Base-by-base conservation (phyloP, 2,113 vertebrate genomes). In the Microtus ochrogaster region DNA sequence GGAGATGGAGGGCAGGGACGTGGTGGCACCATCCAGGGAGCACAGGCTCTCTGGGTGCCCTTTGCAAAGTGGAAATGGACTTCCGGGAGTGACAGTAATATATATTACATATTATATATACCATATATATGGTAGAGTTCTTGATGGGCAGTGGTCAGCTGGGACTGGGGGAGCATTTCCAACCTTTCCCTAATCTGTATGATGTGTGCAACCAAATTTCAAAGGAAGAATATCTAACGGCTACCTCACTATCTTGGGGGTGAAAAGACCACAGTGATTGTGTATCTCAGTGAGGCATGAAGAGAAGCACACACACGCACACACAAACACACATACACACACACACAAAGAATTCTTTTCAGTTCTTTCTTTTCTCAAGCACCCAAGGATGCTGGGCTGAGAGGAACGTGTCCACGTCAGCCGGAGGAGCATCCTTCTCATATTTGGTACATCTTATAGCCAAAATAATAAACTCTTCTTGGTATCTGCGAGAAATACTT, bases 401-500 rank as follows among this genome's bases (percentile, higher is more conserved):
- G 94, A 84, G 96, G 79, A 95, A 94, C 16, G 0, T 58, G 77
- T 96, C 96, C 96, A 91, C 89, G 49, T 97, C 92, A 96, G 92
- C 92, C 91, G 92, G 95, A 97, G 95, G 77, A 96, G 95, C n/a
- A 41, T 92, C 95, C 36, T 92, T 90, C 85, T 96, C 94, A 61
- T 96, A 95, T 91, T 95, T 95, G 87, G 93, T 83, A 95, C 85
- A 91, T 97, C 55, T 95, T 83, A 84, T 41, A 82, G 92, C 86
- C 86, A 93, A 96, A 97, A 96, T 97, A 95, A 97, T n/a, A 41
- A 83, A 58, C 92, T 97, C 95, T 97, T 97, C 96, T 96, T 70
- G 55, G 97, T 97, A 97, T 96, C 96, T 96, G 91, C 81, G 91
- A 89, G 61, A 95, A 97, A 91, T 96, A 94, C 72, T 83, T 94